Evolutionary conservation across 2,888 invertebrate genomes (phyloP).

Genomic region (Trachelus stipa): DNA sequence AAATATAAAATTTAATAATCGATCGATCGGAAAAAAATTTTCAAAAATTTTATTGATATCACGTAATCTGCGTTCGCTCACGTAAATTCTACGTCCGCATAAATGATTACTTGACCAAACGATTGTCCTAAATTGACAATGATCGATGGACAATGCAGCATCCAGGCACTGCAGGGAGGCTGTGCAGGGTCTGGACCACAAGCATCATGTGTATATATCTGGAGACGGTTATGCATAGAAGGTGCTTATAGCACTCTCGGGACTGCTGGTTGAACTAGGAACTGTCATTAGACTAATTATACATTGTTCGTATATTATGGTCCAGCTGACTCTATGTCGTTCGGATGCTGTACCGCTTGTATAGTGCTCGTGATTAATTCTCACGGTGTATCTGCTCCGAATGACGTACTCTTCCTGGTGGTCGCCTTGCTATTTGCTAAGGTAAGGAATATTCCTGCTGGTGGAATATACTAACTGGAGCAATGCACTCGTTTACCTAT

Average conservation of each 20-base stretch:
- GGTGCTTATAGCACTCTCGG: slow-evolving; percentile 16
- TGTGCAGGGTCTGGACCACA: slow-evolving; percentile 3
- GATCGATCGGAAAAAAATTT: no score
- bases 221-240: slow-evolving; percentile 5
- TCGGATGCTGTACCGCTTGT: no score
- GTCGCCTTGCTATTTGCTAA: neutral
- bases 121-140: slow-evolving; percentile 25
- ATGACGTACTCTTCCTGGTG: neutral
- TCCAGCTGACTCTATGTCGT: no score
- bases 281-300: slow-evolving; percentile 49
- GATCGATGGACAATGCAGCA: slow-evolving; percentile 39
- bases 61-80: no score
- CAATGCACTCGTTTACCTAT: neutral
- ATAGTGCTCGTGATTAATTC: no score
- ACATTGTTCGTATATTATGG: slow-evolving; percentile 18
- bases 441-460: neutral
- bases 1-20: no score
- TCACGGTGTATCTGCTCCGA: no score
- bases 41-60: no score
- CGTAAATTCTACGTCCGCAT: no score
- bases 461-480: neutral
- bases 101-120: no score
- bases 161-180: slow-evolving; percentile 21
- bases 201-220: slow-evolving; percentile 20
- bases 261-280: slow-evolving; percentile 30